Conservation (phyloP, 53 echinoderm and acorn worm genomes). For the Holothuria leucospilota region DNA sequence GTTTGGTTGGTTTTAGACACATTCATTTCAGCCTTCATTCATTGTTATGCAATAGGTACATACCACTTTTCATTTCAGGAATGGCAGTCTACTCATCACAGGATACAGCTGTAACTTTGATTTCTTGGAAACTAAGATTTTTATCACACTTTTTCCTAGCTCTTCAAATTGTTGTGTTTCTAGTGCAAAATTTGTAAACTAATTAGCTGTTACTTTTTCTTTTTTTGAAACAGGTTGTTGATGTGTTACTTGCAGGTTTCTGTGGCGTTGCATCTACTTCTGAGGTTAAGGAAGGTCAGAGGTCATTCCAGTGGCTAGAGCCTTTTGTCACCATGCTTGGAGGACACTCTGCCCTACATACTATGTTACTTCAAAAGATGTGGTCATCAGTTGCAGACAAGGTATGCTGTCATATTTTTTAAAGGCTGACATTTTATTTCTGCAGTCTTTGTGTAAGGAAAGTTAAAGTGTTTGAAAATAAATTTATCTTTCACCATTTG, state of each 20-base stretch:
- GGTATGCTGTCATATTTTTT: not conserved
- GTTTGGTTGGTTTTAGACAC: too few species aligned
- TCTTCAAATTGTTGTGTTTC: too few species aligned
- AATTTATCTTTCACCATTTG: too few species aligned
- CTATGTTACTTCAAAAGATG: not conserved
- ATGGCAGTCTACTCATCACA: too few species aligned
- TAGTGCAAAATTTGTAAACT: too few species aligned
- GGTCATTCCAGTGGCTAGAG: conserved; percentile 12
- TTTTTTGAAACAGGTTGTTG: not conserved
- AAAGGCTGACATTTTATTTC: not conserved
- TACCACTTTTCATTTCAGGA: too few species aligned
- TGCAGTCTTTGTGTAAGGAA: not conserved
- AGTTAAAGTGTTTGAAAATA: too few species aligned
- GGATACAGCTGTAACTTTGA: too few species aligned
- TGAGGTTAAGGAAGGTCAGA: not conserved
- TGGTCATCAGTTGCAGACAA: conserved; percentile 3
- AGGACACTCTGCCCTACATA: conserved; percentile 21
- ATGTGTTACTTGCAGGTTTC: conserved; percentile 7
- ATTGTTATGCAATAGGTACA: too few species aligned
- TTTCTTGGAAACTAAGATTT: too few species aligned
- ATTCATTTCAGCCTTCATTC: too few species aligned
- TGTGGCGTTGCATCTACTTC: not conserved
- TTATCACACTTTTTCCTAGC: too few species aligned
- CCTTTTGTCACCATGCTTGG: conserved; percentile 14
- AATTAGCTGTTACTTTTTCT: not conserved